Conservation (phyloP, 2,888 invertebrate genomes). For the Amitus sp. region DNA sequence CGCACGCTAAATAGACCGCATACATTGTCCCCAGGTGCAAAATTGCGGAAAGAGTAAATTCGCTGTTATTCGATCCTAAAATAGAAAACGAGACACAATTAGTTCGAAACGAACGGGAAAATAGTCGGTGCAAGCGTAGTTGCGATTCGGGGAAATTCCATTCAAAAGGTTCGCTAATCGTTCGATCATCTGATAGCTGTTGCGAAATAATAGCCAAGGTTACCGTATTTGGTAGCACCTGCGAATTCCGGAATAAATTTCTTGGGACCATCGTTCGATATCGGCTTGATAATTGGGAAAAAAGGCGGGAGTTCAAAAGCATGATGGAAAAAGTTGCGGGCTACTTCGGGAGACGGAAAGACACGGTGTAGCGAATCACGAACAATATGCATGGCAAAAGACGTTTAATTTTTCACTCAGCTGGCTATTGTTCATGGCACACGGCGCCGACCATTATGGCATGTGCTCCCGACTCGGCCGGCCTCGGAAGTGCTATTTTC, state of each 20-base stretch:
- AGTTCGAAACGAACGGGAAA: no score
- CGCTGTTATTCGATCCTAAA: not conserved
- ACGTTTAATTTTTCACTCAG: conserved; percentile 20
- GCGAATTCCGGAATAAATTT: not conserved
- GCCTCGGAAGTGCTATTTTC: conserved; percentile 26
- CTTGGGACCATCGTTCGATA: not conserved
- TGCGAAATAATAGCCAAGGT: not conserved
- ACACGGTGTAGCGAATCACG: conserved; percentile 11
- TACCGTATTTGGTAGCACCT: not conserved
- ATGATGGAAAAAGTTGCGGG: not conserved
- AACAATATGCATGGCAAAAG: conserved; percentile 20
- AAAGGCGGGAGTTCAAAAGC: not conserved
- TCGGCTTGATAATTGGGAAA: not conserved
- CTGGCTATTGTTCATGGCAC: conserved; percentile 28
- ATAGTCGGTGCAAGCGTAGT: no score
- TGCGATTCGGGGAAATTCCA: not conserved
- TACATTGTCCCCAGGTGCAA: not conserved
- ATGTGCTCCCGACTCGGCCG: conserved; percentile 2
- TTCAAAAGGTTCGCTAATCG: not conserved
- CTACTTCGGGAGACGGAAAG: conserved; percentile 7
- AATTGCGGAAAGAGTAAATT: not conserved
- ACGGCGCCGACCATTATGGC: conserved; percentile 17
- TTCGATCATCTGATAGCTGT: not conserved
- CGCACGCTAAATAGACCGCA: not conserved
- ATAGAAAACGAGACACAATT: not conserved